These are phyloP conservation scores for Larimichthys polyactis DNA, from an alignment of 2,113 vertebrate species.

Conservation along the genomic window DNA sequence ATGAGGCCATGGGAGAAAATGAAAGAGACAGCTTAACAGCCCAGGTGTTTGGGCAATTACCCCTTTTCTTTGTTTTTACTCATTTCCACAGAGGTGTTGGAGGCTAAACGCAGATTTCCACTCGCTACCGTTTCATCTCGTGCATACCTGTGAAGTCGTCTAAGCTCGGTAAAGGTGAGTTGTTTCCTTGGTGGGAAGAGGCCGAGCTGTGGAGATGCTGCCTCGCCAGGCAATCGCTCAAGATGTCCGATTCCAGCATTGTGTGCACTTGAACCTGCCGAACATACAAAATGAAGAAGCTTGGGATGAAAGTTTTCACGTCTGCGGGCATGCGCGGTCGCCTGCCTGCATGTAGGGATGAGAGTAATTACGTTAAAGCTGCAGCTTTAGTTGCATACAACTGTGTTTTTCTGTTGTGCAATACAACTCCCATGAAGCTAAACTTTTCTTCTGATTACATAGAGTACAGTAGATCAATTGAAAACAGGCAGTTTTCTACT, in stretches of 20 bases:
- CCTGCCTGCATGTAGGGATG: slow-evolving; percentile 22
- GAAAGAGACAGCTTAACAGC: slow-evolving; percentile 52
- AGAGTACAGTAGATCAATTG: slow-evolving; percentile 60
- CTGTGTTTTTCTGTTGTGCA: slow-evolving; percentile 46
- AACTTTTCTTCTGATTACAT: slow-evolving; percentile 51
- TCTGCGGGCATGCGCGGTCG: slow-evolving; percentile 12
- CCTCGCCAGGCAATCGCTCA: slow-evolving; percentile 74
- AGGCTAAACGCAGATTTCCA: slow-evolving; percentile 16
- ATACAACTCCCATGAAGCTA: slow-evolving; percentile 27
- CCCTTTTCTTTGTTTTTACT: slow-evolving; percentile 41
- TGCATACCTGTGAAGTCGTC: slow-evolving; percentile 74
- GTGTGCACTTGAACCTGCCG: slow-evolving; percentile 66
- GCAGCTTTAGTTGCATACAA: slow-evolving; percentile 31
- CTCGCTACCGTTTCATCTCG: slow-evolving; percentile 43
- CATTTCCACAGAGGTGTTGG: slow-evolving; percentile 31
- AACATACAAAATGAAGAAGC: slow-evolving; percentile 23
- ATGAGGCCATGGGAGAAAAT: slow-evolving; percentile 72
- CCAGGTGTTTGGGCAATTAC: slow-evolving; percentile 63
- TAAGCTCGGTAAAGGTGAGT: slow-evolving; percentile 54
- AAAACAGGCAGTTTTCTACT: slow-evolving; percentile 62
- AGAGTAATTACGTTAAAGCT: slow-evolving; percentile 48
- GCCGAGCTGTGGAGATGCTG: slow-evolving; percentile 72
- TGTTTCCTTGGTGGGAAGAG: slow-evolving; percentile 52
- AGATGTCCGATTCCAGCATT: slow-evolving; percentile 62
- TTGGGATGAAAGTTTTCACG: neutral